Evolutionary conservation across 64 coral and sea anemone species (phyloP).

Genomic region (Montipora foliosa): DNA sequence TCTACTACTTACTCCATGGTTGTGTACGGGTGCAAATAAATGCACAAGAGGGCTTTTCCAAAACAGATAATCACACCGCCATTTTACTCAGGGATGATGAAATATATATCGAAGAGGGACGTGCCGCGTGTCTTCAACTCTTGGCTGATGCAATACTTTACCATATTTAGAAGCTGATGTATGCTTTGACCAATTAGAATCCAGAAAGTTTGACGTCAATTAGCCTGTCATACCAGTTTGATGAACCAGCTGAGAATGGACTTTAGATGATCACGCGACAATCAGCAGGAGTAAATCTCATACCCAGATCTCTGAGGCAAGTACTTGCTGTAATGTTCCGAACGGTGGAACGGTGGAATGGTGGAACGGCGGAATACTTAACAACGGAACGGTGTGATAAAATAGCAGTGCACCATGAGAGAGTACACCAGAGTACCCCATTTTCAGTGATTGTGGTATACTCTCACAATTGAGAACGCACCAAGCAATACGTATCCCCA

Average conservation of each 20-base stretch:
- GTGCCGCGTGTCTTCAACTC: constrained; percentile 78
- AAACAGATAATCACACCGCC: constrained; percentile 72
- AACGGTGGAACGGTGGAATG: too few species aligned
- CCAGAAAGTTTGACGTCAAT: constrained; percentile 22
- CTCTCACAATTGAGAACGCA: too few species aligned
- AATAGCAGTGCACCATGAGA: too few species aligned
- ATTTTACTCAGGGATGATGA: constrained; percentile 94
- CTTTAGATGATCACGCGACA: too few species aligned
- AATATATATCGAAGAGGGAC: constrained; percentile 61
- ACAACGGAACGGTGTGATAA: too few species aligned
- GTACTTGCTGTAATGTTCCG: too few species aligned
- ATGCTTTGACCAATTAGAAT: constrained; percentile 77
- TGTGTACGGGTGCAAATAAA: constrained; percentile 81
- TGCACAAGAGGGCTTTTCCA: constrained; percentile 54
- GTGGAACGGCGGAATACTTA: too few species aligned
- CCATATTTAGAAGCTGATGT: constrained; percentile 71
- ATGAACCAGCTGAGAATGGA: not conserved
- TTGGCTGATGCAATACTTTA: constrained; percentile 89
- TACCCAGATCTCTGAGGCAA: too few species aligned
- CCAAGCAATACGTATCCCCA: too few species aligned
- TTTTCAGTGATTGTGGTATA: too few species aligned
- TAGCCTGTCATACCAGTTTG: constrained; percentile 7
- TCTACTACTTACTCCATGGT: constrained; percentile 92
- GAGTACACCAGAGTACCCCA: too few species aligned
- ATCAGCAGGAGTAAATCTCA: too few species aligned